phyloP scores from a whole-genome alignment of 2,113 vertebrate species.

The Acanthisitta chloris region DNA sequence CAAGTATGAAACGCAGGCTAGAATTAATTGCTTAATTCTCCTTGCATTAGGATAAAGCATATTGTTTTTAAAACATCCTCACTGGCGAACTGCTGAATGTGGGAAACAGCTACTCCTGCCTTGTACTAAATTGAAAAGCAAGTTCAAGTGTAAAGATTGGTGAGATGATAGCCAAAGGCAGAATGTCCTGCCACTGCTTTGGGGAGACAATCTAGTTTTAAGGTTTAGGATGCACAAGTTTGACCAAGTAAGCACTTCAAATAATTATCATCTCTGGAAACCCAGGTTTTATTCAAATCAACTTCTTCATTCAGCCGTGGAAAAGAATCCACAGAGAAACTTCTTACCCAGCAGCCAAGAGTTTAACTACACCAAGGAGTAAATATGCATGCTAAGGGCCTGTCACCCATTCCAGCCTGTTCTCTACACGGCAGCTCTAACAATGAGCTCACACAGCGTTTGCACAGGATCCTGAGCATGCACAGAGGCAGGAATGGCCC shows the following conservation, averaged over 20 bases:
- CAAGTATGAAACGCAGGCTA: conserved; percentile 6
- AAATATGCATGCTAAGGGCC: not conserved
- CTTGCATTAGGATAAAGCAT: conserved; percentile 18
- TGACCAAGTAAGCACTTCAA: not conserved
- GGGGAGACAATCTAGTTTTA: not conserved
- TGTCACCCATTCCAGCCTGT: rapidly evolving
- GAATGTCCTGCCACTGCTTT: not conserved
- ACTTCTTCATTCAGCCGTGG: not conserved
- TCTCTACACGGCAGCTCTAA: not conserved
- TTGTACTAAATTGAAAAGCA: conserved; percentile 25
- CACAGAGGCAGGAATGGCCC: not conserved
- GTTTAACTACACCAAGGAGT: not conserved
- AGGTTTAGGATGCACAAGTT: not conserved
- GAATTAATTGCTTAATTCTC: conserved; percentile 57
- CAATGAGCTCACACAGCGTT: not conserved
- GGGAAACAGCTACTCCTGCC: not conserved
- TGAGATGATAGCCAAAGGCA: not conserved
- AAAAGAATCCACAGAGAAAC: not conserved
- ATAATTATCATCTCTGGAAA: not conserved
- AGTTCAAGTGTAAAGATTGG: conserved; percentile 19
- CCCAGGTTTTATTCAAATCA: not conserved
- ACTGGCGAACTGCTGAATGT: conserved; percentile 27
- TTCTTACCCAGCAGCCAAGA: not conserved
- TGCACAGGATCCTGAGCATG: rapidly evolving
- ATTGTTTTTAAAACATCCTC: conserved; percentile 1